Conservation (phyloP, 2,888 invertebrate genomes). For the Malthinus flaveolus region DNA sequence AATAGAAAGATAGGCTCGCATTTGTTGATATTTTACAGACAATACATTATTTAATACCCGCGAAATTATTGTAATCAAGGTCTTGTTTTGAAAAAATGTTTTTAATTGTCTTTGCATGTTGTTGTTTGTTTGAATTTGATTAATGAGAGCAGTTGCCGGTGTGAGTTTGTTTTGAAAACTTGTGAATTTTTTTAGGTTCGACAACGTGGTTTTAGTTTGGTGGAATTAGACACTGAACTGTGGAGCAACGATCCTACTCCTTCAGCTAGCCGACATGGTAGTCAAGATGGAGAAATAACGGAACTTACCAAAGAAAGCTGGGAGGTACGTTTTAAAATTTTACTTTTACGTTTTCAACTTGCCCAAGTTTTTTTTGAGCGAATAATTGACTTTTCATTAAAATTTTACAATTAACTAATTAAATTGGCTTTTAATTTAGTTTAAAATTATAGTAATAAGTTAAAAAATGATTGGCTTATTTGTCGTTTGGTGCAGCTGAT, state of each 20-base stretch:
- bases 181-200: conserved; percentile 46
- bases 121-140: conserved; percentile 8
- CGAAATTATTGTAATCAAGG: too few relatives aligned
- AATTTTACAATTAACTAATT: too few relatives aligned
- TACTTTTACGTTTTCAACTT: neutral
- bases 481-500: conserved; percentile 70
- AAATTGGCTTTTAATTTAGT: neutral
- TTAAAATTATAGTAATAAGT: conserved; percentile 1
- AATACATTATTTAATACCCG: too few relatives aligned
- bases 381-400: neutral
- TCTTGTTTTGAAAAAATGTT: too few relatives aligned
- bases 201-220: conserved; percentile 79
- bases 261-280: conserved; percentile 60
- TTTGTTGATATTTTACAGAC: too few relatives aligned
- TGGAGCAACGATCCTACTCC: conserved; percentile 69
- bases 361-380: neutral
- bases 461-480: conserved; percentile 17
- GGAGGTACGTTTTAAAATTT: conserved; percentile 76
- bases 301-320: conserved; percentile 88
- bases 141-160: conserved; percentile 1
- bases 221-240: conserved; percentile 88
- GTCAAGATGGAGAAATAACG: conserved; percentile 71
- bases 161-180: too few relatives aligned
- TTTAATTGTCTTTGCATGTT: conserved; percentile 13
- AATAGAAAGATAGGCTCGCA: too few relatives aligned